These are phyloP conservation scores for Drosophila ezoana DNA, from an alignment of 2,888 invertebrate species.

Conservation along the genomic window DNA sequence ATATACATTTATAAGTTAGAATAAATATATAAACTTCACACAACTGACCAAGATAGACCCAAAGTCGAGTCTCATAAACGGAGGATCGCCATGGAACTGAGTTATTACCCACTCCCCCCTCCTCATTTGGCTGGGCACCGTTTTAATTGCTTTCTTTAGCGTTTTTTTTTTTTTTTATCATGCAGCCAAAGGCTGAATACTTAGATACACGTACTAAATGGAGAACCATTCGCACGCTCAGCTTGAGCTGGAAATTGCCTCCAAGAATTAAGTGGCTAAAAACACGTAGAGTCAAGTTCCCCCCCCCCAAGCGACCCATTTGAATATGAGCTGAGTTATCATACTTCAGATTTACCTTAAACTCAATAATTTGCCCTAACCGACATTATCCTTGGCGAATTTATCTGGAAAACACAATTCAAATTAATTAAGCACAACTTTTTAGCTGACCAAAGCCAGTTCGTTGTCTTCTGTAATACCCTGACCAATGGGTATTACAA, in stretches of 20 bases:
- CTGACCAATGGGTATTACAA: background rate
- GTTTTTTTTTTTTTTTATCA: slow-evolving; percentile 12
- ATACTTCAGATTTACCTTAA: background rate
- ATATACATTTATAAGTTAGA: background rate
- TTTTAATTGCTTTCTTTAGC: slow-evolving; percentile 34
- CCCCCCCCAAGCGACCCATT: slow-evolving; percentile 2
- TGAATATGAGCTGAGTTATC: background rate
- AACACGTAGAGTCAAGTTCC: slow-evolving; percentile 28
- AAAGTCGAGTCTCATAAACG: background rate
- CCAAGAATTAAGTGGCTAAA: slow-evolving; percentile 26
- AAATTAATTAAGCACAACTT: slow-evolving; percentile 3
- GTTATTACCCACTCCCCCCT: background rate
- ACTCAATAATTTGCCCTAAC: background rate
- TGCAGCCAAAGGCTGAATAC: slow-evolving; percentile 10
- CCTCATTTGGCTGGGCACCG: slow-evolving; percentile 21
- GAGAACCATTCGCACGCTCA: slow-evolving; percentile 42
- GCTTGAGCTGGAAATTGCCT: slow-evolving; percentile 14
- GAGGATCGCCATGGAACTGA: slow-evolving; percentile 3
- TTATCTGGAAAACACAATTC: slow-evolving; percentile 35
- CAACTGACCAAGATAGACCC: slow-evolving; percentile 4
- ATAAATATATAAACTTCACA: no score
- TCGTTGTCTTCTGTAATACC: background rate
- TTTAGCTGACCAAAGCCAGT: slow-evolving; percentile 22
- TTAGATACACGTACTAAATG: slow-evolving; percentile 10
- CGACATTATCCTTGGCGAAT: slow-evolving; percentile 34